These are phyloP conservation scores for Grammomys surdaster DNA, from an alignment of 2,113 vertebrate species.

Conservation along the genomic window DNA sequence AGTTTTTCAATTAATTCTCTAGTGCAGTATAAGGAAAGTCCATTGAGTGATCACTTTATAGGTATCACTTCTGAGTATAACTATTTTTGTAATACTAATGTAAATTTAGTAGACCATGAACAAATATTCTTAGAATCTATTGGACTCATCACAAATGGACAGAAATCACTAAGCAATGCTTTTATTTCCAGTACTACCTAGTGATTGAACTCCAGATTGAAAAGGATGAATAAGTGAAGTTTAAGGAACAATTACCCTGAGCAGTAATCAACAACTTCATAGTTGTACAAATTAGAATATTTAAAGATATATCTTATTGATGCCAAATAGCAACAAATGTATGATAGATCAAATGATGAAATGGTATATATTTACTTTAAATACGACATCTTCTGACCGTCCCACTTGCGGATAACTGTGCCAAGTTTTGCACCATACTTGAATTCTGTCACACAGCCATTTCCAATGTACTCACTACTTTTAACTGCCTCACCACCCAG, in stretches of 20 bases:
- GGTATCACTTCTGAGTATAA: neutral
- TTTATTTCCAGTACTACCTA: neutral
- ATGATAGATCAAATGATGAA: accelerated
- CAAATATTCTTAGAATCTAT: neutral
- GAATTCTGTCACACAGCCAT: slow-evolving; percentile 80
- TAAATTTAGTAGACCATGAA: neutral
- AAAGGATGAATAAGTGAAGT: neutral
- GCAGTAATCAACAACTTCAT: neutral
- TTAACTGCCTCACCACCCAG: slow-evolving; percentile 90
- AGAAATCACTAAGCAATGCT: neutral
- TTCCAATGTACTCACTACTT: slow-evolving; percentile 87
- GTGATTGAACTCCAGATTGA: neutral
- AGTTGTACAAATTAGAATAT: neutral
- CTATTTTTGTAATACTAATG: neutral
- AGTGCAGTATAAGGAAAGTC: neutral
- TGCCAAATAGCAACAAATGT: accelerated
- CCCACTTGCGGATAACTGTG: slow-evolving; percentile 91
- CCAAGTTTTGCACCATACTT: slow-evolving; percentile 94
- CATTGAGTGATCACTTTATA: neutral
- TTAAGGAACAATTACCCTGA: neutral
- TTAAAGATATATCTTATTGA: neutral
- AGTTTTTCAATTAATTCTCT: neutral
- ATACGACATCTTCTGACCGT: slow-evolving; percentile 92
- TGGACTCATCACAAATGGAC: too few relatives aligned
- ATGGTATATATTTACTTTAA: slow-evolving; percentile 87